These are phyloP conservation scores for Lontra canadensis DNA, from an alignment of 2,113 vertebrate genomes.

Conservation along the genomic window DNA sequence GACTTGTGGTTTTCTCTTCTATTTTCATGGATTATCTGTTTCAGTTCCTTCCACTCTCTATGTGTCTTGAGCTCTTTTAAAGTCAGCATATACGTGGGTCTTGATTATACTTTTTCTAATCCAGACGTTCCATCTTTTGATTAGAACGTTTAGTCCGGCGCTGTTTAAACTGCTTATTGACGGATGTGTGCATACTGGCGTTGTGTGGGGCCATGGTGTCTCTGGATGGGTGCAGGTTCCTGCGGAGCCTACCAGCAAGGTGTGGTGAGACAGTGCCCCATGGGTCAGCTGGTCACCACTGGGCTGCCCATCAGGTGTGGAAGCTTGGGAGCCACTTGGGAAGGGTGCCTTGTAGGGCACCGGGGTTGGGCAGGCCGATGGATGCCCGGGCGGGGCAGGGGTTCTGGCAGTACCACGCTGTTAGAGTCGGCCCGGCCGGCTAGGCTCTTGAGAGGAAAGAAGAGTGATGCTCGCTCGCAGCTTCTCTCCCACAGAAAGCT, in stretches of 20 bases:
- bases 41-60: background rate
- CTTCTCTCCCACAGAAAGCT: background rate
- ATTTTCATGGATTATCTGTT: background rate
- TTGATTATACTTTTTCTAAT: background rate
- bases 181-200: background rate
- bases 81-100: background rate
- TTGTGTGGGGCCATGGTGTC: background rate
- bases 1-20: background rate
- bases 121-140: background rate
- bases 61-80: background rate
- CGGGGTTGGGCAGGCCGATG: background rate
- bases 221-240: background rate
- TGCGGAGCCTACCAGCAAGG: fast-evolving
- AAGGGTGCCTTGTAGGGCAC: background rate
- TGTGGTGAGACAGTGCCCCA: background rate
- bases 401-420: fast-evolving
- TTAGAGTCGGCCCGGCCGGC: no score
- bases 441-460: background rate
- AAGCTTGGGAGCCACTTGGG: background rate
- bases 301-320: background rate
- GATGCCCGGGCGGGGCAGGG: no score
- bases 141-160: background rate
- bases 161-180: no score
- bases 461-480: background rate
- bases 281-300: background rate